Evolutionary conservation across 2,888 invertebrate genomes (phyloP).

Genomic region (Antheraea assamensis): DNA sequence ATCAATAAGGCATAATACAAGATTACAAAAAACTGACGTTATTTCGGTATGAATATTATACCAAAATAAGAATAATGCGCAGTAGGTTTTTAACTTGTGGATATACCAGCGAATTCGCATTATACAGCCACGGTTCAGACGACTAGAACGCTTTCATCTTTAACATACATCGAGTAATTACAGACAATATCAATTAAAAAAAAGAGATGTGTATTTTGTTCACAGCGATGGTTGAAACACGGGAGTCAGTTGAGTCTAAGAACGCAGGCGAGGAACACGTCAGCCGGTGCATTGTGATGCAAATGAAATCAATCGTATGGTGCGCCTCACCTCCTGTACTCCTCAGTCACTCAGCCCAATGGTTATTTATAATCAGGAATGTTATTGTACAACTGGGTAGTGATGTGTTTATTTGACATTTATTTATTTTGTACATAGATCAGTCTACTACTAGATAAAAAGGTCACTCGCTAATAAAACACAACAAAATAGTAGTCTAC

Average conservation of each 20-base stretch:
- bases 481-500: neutral
- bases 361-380: constrained; percentile 72
- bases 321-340: constrained; percentile 42
- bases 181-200: neutral
- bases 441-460: neutral
- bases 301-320: constrained; percentile 64
- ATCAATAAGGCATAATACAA: too few relatives aligned
- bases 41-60: neutral
- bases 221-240: neutral
- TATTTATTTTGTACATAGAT: neutral
- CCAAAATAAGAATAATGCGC: neutral
- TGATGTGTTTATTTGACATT: constrained; percentile 34
- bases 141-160: neutral
- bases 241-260: neutral
- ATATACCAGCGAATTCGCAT: neutral
- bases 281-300: constrained; percentile 57
- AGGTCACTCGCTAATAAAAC: neutral
- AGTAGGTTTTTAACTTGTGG: neutral
- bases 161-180: neutral
- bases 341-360: constrained; percentile 52
- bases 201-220: neutral
- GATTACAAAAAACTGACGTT: too few relatives aligned
- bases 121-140: neutral
- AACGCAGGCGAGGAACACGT: constrained; percentile 30
- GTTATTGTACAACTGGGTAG: constrained; percentile 66